A percentile compares a stretch with the other conserved stretches of the same genome.
Evolutionary conservation across 1,140 invertebrate genomes (phyloP).

Genomic region (Atopsyche davidsoni): DNA sequence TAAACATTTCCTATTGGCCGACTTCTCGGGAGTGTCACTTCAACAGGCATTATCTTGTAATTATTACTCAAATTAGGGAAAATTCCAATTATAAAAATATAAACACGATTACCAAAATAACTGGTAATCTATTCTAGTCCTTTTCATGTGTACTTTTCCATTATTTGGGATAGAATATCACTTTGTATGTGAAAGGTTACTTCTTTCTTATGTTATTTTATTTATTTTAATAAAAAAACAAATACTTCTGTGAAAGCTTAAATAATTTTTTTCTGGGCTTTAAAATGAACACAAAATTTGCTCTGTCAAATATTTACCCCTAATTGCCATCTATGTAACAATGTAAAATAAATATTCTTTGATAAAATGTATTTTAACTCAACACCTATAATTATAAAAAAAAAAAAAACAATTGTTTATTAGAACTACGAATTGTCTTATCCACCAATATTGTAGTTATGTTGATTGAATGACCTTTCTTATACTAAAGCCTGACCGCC

Average conservation of each 20-base stretch:
- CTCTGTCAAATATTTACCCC: no score
- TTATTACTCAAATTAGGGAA: constrained; percentile 1
- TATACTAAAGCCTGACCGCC: constrained; percentile 6
- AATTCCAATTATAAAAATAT: constrained; percentile 8
- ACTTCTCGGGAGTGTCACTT: not conserved
- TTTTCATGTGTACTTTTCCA: constrained; percentile 28
- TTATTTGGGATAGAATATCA: constrained; percentile 27
- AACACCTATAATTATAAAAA: no score
- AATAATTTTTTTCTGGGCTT: constrained; percentile 19
- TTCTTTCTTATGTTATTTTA: constrained; percentile 29
- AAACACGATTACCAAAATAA: not conserved
- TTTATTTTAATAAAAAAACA: constrained; percentile 21
- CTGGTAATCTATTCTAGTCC: constrained; percentile 27
- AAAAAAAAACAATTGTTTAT: no score
- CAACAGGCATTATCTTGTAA: constrained; percentile 4
- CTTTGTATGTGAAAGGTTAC: constrained; percentile 28
- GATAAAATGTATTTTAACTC: no score
- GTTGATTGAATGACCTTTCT: constrained; percentile 6
- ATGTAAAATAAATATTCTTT: no score
- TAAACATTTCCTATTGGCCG: not conserved
- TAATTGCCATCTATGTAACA: no score
- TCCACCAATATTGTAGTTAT: constrained; percentile 13
- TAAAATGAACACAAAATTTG: no score
- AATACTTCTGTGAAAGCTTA: constrained; percentile 21
- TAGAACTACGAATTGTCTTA: no score